Evolutionary conservation across 1,140 invertebrate genomes (phyloP), one percentile per base, ranked within the genome.

Genomic region (Ectropis grisescens): DNA sequence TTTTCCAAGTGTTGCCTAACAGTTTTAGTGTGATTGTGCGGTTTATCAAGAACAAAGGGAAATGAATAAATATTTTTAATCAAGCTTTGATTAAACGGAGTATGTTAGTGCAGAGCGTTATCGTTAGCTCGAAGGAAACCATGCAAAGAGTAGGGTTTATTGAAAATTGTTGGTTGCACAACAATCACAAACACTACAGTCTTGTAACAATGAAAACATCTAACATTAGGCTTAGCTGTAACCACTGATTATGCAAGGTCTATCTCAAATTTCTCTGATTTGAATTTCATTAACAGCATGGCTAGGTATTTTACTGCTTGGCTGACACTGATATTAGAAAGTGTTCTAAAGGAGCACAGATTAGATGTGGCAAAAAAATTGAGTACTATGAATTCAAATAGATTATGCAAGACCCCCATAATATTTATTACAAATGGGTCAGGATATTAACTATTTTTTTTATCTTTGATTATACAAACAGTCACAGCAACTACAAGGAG

Each of bases 141-240:
- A 66, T 69, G 16, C 16, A 19, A 19, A 75, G 67, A 79, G 53
- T 43, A 57, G 53, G 67, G 56, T 76, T 70, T 75, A 80, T 76
- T 76, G 71, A 69, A 72, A 72, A 66, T 60, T 62, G 31, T 68
- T 72, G 66, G 75, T 80, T 80, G 57, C 71, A 72, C 64, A 80
- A 76, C 71, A 75, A 71, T 74, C 54, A 54, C 41, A 41, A 64
- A 56, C 47, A 44, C 58, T 52, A 67, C 60, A 61, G 29, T 47
- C 43, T 52, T 53, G 41, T 54, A 69, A 71, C 62, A 66, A 71
- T 65, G 58, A 58, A 55, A 61, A 52, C 43, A 51, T 26, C 2
- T 53, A 54, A 37, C 38, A 51, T 38, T 10, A 26, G 9, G 19
- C 9, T 49, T 48, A 51, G 48, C 32, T 41, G 11, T 26, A 7